These are phyloP conservation scores for Clarias gariepinus DNA, from an alignment of 2,113 vertebrate species.

Conservation along the genomic window DNA sequence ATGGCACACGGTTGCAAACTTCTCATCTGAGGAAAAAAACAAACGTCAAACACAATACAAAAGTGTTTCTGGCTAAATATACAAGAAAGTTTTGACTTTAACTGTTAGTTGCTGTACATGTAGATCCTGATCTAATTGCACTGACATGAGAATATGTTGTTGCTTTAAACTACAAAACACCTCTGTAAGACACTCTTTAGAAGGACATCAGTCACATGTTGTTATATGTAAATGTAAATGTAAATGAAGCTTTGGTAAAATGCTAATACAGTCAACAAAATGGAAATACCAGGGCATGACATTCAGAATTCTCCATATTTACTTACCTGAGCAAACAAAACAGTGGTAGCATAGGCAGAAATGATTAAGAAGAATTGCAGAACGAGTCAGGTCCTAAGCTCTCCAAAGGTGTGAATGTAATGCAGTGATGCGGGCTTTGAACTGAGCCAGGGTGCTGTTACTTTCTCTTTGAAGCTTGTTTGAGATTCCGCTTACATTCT, in stretches of 20 bases:
- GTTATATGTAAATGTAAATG: slow-evolving; percentile 12
- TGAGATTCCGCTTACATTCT: slow-evolving; percentile 65
- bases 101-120: not conserved
- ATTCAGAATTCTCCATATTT: not conserved
- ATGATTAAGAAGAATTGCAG: not conserved
- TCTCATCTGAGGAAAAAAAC: not conserved
- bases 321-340: not conserved
- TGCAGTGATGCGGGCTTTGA: slow-evolving; percentile 13
- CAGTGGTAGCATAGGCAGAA: not conserved
- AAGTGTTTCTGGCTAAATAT: not conserved
- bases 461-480: slow-evolving; percentile 65
- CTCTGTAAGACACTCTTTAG: not conserved
- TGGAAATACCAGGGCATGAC: slow-evolving; percentile 27
- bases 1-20: not conserved
- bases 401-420: not conserved
- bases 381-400: not conserved
- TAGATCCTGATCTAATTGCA: not conserved
- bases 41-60: not conserved
- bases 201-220: not conserved
- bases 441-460: slow-evolving; percentile 55
- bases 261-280: slow-evolving; percentile 13
- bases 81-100: not conserved
- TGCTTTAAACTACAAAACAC: not conserved
- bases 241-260: slow-evolving; percentile 2
- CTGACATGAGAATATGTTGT: not conserved